Percentiles rank a stretch among this genome's conserved stretches.
phyloP scores from a whole-genome alignment of 2,113 vertebrate genomes.

The Anhinga anhinga region DNA sequence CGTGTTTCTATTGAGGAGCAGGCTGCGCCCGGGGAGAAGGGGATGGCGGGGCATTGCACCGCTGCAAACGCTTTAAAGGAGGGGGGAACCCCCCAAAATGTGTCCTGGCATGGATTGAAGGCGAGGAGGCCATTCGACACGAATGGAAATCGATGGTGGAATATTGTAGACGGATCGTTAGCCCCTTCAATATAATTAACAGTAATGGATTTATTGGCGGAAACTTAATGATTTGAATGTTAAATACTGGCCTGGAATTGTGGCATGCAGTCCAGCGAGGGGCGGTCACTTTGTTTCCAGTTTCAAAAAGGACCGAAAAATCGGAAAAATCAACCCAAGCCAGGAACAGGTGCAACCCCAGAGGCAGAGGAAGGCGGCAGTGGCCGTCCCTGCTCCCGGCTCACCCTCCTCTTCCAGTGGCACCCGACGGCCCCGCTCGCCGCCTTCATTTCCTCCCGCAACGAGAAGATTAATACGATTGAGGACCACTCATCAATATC shows the following conservation, averaged over 20 bases:
- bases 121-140: not conserved
- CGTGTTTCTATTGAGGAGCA: constrained; percentile 73
- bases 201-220: constrained; percentile 75
- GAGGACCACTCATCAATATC: constrained; percentile 79
- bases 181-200: constrained; percentile 76
- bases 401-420: constrained; percentile 33
- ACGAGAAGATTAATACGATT: constrained; percentile 76
- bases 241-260: constrained; percentile 64
- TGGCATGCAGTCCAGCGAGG: not conserved
- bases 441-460: constrained; percentile 73
- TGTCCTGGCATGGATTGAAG: not conserved
- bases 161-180: constrained; percentile 66
- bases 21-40: constrained; percentile 64
- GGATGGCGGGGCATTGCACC: not conserved
- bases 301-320: not conserved
- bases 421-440: constrained; percentile 35
- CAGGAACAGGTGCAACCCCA: not conserved
- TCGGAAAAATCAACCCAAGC: not conserved
- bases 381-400: not conserved
- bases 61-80: not conserved
- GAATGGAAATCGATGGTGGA: constrained; percentile 58
- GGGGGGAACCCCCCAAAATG: rapidly evolving
- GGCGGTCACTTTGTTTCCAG: not conserved
- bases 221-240: constrained; percentile 59
- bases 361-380: not conserved